Evolutionary conservation across 2,797 vertebrate species (phyloP), one percentile per base, ranked within the genome.

Genomic region (Enteromius argenteus): DNA sequence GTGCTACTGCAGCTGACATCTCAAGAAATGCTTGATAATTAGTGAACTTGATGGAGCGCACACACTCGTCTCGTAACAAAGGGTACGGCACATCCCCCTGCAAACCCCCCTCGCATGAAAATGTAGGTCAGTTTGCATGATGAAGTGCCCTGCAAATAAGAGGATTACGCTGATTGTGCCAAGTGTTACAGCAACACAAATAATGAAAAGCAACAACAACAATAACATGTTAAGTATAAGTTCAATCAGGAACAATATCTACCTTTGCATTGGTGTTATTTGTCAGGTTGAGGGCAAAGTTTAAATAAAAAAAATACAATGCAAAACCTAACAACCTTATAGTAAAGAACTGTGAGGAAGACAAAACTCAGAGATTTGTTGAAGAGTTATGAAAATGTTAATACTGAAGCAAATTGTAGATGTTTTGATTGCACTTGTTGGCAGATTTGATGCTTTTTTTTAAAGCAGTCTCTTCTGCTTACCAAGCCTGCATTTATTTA

Each of bases 91-190:
- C 62, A 60, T 66, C 23, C 23, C 73, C 78, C 44, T 23, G 15
- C 58, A 15, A 64, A 30, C 39, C 60, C 46, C 62, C 49, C 67
- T 68, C 32, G 7, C 39, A 72, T 17, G 14, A 49, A 80, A 79
- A 90, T 89, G 78, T 89, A 89, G 88, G 89, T 89, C 88, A 87
- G 64, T 79, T 83, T 71, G 83, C 77, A 85, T 75, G 81, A 85
- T 78, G 84, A 84, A 85, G 80, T 68, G 58, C 53, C 46, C 64
- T 80, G 37, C 46, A 79, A 69, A 75, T 85, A 89, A 90, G 85
- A 88, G 86, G 88, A 89, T 89, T 88, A 85, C 13, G 5, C 23
- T 58, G n/a, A 62, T 66, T 80, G 62, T 32, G 51, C 62, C n/a
- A 68, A 67, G 53, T 67, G 81, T 78, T 83, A 72, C 72, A 68